Evolutionary conservation across 2,113 vertebrate genomes (phyloP).

Genomic region (Microtus montanus): DNA sequence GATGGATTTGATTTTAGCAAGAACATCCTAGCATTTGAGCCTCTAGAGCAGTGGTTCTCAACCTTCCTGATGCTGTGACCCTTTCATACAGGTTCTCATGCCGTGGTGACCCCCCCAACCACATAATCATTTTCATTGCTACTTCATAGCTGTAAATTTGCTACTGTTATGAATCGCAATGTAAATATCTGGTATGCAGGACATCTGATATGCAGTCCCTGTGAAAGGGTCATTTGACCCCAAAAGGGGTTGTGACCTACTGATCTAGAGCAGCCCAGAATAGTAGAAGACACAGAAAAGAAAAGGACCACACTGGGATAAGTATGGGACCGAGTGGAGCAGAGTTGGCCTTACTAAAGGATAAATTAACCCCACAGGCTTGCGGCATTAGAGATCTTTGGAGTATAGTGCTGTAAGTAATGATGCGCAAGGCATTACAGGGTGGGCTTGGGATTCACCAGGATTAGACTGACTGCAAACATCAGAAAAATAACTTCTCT

Average conservation of each 20-base stretch:
- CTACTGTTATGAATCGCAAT: not conserved
- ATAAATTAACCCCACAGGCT: not conserved
- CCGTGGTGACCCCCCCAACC: not conserved
- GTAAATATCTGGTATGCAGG: not conserved
- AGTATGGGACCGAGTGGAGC: rapidly evolving
- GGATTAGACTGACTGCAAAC: not conserved
- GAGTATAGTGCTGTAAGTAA: not conserved
- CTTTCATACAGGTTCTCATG: not conserved
- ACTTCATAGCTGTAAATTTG: not conserved
- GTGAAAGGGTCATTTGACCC: not conserved
- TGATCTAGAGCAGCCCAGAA: not conserved
- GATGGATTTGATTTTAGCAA: not conserved
- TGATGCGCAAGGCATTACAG: not conserved
- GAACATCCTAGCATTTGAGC: not conserved
- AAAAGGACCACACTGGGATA: not conserved
- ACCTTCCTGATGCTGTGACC: not conserved
- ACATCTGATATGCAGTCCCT: not conserved
- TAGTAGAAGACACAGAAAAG: not conserved
- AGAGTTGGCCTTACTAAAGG: not conserved
- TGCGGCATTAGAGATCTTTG: not conserved
- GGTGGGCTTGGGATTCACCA: not conserved
- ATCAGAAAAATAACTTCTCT: slow-evolving; percentile 4
- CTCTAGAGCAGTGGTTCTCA: not conserved
- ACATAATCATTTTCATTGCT: not conserved
- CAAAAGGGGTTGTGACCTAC: not conserved